phyloP scores from a whole-genome alignment of 2,797 vertebrate species.

The Crenuchus spilurus region DNA sequence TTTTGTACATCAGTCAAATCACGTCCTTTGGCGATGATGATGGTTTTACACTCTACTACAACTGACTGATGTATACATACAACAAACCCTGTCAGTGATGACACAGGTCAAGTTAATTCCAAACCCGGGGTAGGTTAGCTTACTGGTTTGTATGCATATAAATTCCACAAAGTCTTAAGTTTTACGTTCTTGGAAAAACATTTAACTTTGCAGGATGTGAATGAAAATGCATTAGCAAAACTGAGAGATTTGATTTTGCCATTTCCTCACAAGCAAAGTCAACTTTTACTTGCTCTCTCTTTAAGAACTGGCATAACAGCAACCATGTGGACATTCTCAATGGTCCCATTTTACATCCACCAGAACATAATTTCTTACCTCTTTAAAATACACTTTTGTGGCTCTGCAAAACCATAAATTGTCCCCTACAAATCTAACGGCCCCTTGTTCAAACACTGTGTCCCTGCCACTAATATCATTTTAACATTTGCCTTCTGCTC shows the following conservation, averaged over 20 bases:
- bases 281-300: not conserved
- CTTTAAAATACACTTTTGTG: conserved; percentile 45
- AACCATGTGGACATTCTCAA: conserved; percentile 49
- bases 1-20: no score
- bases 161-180: no score
- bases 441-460: conserved; percentile 48
- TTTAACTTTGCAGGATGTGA: no score
- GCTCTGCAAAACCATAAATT: conserved; percentile 55
- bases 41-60: no score
- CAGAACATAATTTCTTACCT: conserved; percentile 42
- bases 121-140: no score
- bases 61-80: no score
- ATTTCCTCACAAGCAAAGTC: conserved; percentile 12
- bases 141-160: no score
- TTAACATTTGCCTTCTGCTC: conserved; percentile 50
- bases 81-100: no score
- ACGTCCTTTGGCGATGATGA: no score
- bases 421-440: conserved; percentile 35
- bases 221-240: no score
- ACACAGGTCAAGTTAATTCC: no score
- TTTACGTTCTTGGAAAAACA: no score
- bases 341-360: conserved; percentile 46
- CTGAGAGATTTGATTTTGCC: not conserved
- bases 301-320: conserved; percentile 30
- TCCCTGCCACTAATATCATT: conserved; percentile 48